Evolutionary conservation across 2,113 vertebrate genomes (phyloP).

Genomic region (Sebastes schlegelii): DNA sequence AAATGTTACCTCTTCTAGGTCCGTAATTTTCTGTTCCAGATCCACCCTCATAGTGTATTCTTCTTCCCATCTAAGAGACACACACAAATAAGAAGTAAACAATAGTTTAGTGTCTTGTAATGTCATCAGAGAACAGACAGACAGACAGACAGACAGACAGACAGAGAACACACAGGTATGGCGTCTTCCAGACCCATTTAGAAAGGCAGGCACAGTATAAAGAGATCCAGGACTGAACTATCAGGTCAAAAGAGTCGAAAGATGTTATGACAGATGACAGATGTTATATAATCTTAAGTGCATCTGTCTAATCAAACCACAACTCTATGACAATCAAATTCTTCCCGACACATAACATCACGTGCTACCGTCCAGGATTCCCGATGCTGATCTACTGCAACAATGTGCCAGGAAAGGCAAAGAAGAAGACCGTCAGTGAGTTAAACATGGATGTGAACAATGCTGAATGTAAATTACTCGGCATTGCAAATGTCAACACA

Average conservation of each 20-base stretch:
- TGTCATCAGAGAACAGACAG: conserved; percentile 10
- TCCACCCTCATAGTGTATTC: conserved; percentile 92
- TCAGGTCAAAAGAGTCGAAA: background rate
- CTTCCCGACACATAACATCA: background rate
- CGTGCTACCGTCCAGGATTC: background rate
- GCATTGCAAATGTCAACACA: background rate
- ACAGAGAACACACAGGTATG: too few relatives aligned
- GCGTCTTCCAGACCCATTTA: background rate
- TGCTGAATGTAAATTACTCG: background rate
- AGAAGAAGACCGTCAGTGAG: background rate
- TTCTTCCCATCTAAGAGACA: conserved; percentile 92
- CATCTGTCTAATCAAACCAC: background rate
- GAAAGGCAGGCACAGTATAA: background rate
- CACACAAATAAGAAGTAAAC: conserved; percentile 11
- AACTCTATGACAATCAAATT: background rate
- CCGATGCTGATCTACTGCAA: background rate
- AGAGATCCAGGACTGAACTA: background rate
- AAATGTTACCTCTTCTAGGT: conserved; percentile 91
- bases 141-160: too few relatives aligned
- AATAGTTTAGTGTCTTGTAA: background rate
- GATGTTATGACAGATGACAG: background rate
- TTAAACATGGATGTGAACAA: background rate
- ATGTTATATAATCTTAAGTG: background rate
- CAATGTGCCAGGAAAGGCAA: background rate
- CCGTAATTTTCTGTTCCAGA: conserved; percentile 90